phyloP scores from a whole-genome alignment of 2,113 vertebrate genomes.

The Phalacrocorax aristotelis region DNA sequence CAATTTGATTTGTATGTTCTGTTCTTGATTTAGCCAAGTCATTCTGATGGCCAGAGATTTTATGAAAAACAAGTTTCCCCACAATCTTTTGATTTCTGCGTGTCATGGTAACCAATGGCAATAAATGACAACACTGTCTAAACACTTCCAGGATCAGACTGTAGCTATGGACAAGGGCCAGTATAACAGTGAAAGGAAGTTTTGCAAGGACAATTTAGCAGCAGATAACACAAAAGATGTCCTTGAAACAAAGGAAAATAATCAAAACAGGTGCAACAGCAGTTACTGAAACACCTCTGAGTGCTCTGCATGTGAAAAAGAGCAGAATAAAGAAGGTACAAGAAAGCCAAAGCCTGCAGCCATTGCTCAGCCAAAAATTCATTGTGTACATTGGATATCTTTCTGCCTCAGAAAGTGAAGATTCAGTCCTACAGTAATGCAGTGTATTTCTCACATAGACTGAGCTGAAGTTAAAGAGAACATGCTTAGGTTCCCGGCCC shows the following conservation, averaged over 20 bases:
- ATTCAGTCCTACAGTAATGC: not conserved
- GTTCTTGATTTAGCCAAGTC: not conserved
- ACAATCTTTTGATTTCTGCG: not conserved
- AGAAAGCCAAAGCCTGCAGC: not conserved
- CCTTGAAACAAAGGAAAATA: slow-evolving; percentile 8
- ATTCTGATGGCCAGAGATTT: not conserved
- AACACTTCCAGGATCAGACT: not conserved
- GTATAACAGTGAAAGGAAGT: not conserved
- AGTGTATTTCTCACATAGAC: not conserved
- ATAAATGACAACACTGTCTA: not conserved
- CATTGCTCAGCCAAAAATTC: not conserved
- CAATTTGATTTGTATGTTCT: slow-evolving; percentile 2
- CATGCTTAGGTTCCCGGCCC: not conserved
- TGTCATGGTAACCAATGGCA: not conserved
- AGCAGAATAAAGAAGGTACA: not conserved
- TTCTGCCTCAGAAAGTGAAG: not conserved
- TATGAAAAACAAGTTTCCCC: not conserved
- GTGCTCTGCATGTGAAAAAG: not conserved
- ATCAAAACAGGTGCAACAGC: not conserved
- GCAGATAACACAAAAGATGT: not conserved
- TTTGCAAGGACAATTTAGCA: not conserved
- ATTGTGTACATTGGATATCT: not conserved
- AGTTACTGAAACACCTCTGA: not conserved
- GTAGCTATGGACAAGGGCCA: not conserved
- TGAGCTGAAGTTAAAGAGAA: not conserved